These are phyloP conservation scores for Hippopotamus amphibius DNA, from an alignment of 2,113 vertebrate species.

Conservation along the genomic window DNA sequence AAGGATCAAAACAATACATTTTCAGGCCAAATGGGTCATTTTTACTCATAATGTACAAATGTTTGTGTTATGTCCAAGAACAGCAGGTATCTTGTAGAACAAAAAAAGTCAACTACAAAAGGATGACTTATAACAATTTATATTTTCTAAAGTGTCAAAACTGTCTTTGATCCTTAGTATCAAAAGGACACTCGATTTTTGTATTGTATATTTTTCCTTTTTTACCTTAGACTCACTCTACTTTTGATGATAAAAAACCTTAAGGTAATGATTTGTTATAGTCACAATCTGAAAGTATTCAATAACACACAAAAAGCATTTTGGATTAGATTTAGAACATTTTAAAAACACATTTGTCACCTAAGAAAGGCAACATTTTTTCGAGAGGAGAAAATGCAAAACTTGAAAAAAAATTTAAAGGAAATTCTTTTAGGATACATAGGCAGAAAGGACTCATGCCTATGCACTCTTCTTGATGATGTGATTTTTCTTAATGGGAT, in stretches of 20 bases:
- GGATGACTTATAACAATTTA: conserved; percentile 52
- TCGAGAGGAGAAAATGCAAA: not conserved
- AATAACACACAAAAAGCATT: not conserved
- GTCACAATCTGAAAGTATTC: conserved; percentile 28
- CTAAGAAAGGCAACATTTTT: not conserved
- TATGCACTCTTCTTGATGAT: not conserved
- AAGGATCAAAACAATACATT: not conserved
- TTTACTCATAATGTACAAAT: conserved; percentile 50
- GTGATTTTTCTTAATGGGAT: not conserved
- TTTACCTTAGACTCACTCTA: conserved; percentile 19
- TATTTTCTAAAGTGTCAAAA: conserved; percentile 73
- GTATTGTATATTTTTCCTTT: not conserved
- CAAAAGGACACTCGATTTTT: conserved; percentile 65
- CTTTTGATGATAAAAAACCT: conserved; percentile 55
- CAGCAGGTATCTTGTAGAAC: conserved; percentile 48
- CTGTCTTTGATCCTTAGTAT: conserved; percentile 63
- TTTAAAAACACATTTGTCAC: not conserved
- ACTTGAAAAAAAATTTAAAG: not conserved
- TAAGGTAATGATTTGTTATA: conserved; percentile 48
- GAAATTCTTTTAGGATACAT: not conserved
- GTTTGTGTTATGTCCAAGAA: conserved; percentile 34
- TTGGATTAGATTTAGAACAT: conserved; percentile 25
- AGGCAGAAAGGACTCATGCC: not conserved
- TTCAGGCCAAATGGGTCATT: not conserved
- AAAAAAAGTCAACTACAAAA: conserved; percentile 55